Base-by-base conservation (phyloP, 2,888 invertebrate genomes). In the Hypercompe scribonia region DNA sequence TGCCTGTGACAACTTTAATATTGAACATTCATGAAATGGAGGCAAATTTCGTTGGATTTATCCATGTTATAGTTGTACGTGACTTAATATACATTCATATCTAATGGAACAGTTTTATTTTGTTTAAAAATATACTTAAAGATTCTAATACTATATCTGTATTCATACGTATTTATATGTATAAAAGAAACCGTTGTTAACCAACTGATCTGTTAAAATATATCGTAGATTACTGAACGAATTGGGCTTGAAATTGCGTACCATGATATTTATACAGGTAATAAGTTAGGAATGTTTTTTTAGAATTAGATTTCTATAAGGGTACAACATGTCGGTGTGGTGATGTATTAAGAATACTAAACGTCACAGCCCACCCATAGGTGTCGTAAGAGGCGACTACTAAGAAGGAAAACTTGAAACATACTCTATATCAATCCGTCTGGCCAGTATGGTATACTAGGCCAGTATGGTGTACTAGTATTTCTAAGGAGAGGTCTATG, bases 21-120 rank as follows among this genome's bases (percentile, higher is more conserved):
- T 78, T 79, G 71, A 80, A 79, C 70, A 75, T 77, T 79, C 68
- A 61, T 73, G 64, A 72, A 80, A 78, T 80, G 54, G 73, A 78
- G 71, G 65, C 66, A 50, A 70, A 33, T 36, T 68, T 13, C 68
- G 39, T 58, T 61, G 63, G 36, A 36, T 42, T 63, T 31, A 28
- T 42, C 24, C 65, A 74, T 68, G 72, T 78, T 78, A 58, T 76
- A 66, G 72, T 76, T 76, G 74, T 67, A 72, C 67, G 68, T 70
- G 67, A 77, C 68, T 64, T 74, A 68, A 74, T 74, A 76, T 75
- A 67, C 78, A 69, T 78, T 69, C 78, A 67, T 73, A 65, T 76
- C 39, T 68, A 78, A 72, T 71, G 72, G 28, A 61, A 54, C 15
- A 21, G 5, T 21, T 50, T 21, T 3, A 34, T 34, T 64, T 64